A percentile compares a stretch with the other conserved stretches of the same genome.
These are phyloP conservation scores for Chalcosyrphus nemorum DNA, from an alignment of 2,888 invertebrate species.

Conservation along the genomic window DNA sequence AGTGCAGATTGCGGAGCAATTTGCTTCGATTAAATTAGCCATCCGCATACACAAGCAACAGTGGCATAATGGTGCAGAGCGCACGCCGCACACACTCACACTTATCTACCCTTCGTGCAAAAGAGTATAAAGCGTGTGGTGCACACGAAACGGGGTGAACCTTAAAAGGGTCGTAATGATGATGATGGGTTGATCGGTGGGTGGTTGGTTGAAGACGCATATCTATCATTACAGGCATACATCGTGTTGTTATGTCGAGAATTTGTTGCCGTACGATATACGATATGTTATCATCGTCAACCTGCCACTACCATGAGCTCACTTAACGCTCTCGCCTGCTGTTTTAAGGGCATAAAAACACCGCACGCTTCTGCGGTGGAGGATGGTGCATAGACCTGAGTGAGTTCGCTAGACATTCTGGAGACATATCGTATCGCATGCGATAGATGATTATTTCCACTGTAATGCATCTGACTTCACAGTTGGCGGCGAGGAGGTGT, in stretches of 20 bases:
- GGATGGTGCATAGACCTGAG: slow-evolving; percentile 31
- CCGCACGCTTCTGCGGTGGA: neutral
- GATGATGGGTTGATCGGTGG: slow-evolving; percentile 30
- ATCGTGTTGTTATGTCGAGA: slow-evolving; percentile 67
- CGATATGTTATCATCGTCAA: slow-evolving; percentile 70
- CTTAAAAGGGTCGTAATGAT: slow-evolving; percentile 47
- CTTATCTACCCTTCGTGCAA: slow-evolving; percentile 47
- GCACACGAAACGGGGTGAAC: slow-evolving; percentile 24
- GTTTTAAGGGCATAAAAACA: slow-evolving; percentile 41
- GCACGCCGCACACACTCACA: slow-evolving; percentile 43
- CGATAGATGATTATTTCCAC: slow-evolving; percentile 62
- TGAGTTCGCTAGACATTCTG: slow-evolving; percentile 34
- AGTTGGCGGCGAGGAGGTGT: slow-evolving; percentile 16
- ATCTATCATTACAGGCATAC: slow-evolving; percentile 72
- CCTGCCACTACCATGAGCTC: slow-evolving; percentile 49
- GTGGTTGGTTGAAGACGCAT: slow-evolving; percentile 45
- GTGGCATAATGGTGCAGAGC: slow-evolving; percentile 45
- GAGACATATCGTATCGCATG: slow-evolving; percentile 46
- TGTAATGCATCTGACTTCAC: slow-evolving; percentile 60
- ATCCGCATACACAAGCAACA: slow-evolving; percentile 60
- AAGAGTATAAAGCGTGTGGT: no score
- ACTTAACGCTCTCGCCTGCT: slow-evolving; percentile 29
- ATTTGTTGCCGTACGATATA: slow-evolving; percentile 55
- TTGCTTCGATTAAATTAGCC: slow-evolving; percentile 82
- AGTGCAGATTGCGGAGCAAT: slow-evolving; percentile 81